Base-by-base conservation (phyloP, 1,140 invertebrate genomes). In the Cepaea nemoralis region DNA sequence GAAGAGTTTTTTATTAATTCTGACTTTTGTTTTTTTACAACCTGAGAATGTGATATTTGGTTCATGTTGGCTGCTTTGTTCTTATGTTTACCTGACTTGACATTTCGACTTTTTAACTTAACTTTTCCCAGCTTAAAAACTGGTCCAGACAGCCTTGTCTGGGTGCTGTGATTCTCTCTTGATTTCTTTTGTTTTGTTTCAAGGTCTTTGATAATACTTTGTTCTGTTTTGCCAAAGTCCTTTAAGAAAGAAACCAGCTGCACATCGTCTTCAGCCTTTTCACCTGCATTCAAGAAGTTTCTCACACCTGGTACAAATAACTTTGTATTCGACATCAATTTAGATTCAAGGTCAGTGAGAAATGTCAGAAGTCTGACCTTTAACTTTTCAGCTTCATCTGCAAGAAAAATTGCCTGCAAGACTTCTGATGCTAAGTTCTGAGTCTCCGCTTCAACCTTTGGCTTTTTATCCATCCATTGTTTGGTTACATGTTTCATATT, bases 361-460 rank as follows among this genome's bases (percentile, higher is more conserved):
- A 77, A 77, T 3, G 50, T 59, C 31, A 42, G 2, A 14, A 77
- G 59, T 63, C 42, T 59, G 10, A 63, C 75, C 24, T 77, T 77
- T 5, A 77, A 55, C 39, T 66, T 77, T 14, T 77, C 59, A 37
- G 50, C 59, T 42, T 77, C 75, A 27, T 77, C 75, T 35, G 59
- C 24, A 0, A 77, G 55, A 33, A 77, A 31, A 24, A 55, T 77
- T 6, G 27, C 66, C 27, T 77, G 75, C 2, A 77, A 14, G 3
- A 66, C 75, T 45, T 77, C 71, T 27, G 71, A 74, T 6, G 71
- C 71, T 35, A 74, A 42, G 42, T 48, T 74, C 71, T 74, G 71
- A 3, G 71, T 74, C 27, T 74, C 71, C 5, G 71, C 42, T 45
- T 74, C 71, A 45, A 74, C 71, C 50, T 74, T 74, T 42, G 71